Percentiles rank a stretch among this genome's conserved stretches.
Evolutionary conservation across 2,113 vertebrate genomes (phyloP).

Genomic region (Cichladusa arquata): DNA sequence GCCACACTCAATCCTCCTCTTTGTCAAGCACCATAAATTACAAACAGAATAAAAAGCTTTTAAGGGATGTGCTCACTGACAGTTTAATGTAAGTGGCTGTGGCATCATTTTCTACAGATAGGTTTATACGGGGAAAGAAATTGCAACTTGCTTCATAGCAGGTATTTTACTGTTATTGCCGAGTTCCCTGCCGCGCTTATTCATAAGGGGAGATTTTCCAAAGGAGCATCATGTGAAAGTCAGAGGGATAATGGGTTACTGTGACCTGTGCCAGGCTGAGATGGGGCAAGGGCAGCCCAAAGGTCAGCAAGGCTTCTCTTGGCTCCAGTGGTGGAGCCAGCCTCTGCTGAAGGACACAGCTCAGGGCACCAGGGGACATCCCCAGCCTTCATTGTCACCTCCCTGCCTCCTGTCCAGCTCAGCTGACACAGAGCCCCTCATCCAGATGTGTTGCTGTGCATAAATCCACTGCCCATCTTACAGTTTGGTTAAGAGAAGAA

Average conservation of each 20-base stretch:
- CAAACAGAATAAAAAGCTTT: constrained; percentile 54
- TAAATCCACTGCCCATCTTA: neutral
- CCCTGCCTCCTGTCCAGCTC: neutral
- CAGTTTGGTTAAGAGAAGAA: neutral
- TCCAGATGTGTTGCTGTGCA: neutral
- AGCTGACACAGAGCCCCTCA: neutral
- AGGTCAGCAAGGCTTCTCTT: neutral
- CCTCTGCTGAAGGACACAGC: neutral
- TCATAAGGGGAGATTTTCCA: neutral
- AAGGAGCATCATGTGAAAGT: rapidly evolving
- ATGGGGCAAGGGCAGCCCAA: neutral
- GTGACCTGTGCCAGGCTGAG: neutral
- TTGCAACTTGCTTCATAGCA: neutral
- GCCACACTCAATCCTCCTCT: neutral
- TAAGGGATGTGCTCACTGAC: constrained; percentile 33
- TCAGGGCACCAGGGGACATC: neutral
- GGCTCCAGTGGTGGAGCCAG: neutral
- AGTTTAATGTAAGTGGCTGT: constrained; percentile 43
- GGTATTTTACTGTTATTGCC: constrained; percentile 1
- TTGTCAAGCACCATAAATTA: constrained; percentile 29
- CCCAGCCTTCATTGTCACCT: neutral
- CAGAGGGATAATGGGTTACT: neutral
- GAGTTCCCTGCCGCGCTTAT: neutral
- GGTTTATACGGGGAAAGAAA: constrained; percentile 25
- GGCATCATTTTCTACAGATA: constrained; percentile 32